Base-by-base conservation (phyloP, 2,888 invertebrate species). In the Cataglyphis rosenhaueri region DNA sequence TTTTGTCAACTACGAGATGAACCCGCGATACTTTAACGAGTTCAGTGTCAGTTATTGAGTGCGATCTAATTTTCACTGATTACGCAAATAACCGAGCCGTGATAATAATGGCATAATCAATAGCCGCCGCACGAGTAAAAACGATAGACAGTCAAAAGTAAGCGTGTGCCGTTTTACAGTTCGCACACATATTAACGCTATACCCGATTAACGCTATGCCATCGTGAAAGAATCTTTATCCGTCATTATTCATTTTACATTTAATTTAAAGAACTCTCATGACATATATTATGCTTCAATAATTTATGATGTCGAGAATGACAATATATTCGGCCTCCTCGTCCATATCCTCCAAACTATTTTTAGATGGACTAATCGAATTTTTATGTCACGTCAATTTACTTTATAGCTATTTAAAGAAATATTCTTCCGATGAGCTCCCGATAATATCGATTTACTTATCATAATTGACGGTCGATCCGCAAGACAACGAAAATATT, bases 301-400 rank as follows among this genome's bases (percentile, higher is more conserved):
- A 79, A 70, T 79, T 79, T 70, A 76, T 25, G 32, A 44, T 44
- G 71, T 44, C 41, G 73, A 68, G 38, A 35, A 71, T 44, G 59
- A 71, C 59, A 71, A 21, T 68, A 78, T 78, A 76, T 66, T 78
- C 57, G 44, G 44, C 41, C 70, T 71, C 3, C 32, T 29, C 32
- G 15, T 68, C 21, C 41, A 44, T 59, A 57, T 38, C 32, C 6
- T 21, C 21, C 78, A 38, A 59, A 71, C 59, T 76, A 76, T 38
- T 79, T 71, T 71, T 70, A 66, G 76, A n/a, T 35, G 18, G 44
- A 25, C 76, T 82, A 82, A 82, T 76, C 65, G 65, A 65, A 32
- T 82, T 82, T 76, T 65, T 57, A 78, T 76, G 81, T 76, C 78
- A 71, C 71, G 78, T 79, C 85, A 68, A 79, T 85, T 83, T 85